phyloP scores from a whole-genome alignment of 2,888 invertebrate genomes.

The Belgica antarctica region DNA sequence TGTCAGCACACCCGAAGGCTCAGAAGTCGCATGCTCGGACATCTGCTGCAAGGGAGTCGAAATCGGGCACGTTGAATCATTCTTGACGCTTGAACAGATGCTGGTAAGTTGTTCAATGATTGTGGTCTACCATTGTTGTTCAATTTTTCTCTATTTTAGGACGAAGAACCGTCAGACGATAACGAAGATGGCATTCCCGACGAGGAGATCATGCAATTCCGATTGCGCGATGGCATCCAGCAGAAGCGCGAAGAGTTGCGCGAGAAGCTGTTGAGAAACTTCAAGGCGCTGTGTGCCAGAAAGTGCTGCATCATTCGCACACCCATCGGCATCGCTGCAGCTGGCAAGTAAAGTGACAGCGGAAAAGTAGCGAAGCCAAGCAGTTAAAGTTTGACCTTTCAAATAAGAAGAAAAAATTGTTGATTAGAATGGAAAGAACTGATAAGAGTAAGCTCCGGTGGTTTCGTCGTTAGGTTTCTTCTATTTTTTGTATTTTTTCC shows the following conservation, averaged over 20 bases:
- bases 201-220: constrained; percentile 83
- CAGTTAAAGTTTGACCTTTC: neutral
- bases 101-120: constrained; percentile 59
- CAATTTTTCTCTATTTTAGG: constrained; percentile 57
- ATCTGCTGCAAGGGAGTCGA: constrained; percentile 77
- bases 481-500: neutral
- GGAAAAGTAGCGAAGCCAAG: no score
- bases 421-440: neutral
- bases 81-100: constrained; percentile 74
- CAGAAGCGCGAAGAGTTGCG: constrained; percentile 79
- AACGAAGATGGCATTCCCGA: constrained; percentile 81
- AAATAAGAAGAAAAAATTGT: neutral
- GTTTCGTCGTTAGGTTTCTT: neutral
- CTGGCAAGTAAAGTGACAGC: neutral
- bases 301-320: constrained; percentile 1
- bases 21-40: constrained; percentile 86
- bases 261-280: constrained; percentile 76
- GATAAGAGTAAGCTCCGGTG: neutral
- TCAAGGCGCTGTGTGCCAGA: constrained; percentile 72
- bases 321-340: neutral
- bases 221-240: constrained; percentile 73
- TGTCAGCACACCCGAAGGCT: constrained; percentile 84
- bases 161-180: constrained; percentile 73
- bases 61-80: constrained; percentile 59
- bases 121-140: neutral